phyloP scores from a whole-genome alignment of 2,888 invertebrate genomes.

The Archips xylosteana region DNA sequence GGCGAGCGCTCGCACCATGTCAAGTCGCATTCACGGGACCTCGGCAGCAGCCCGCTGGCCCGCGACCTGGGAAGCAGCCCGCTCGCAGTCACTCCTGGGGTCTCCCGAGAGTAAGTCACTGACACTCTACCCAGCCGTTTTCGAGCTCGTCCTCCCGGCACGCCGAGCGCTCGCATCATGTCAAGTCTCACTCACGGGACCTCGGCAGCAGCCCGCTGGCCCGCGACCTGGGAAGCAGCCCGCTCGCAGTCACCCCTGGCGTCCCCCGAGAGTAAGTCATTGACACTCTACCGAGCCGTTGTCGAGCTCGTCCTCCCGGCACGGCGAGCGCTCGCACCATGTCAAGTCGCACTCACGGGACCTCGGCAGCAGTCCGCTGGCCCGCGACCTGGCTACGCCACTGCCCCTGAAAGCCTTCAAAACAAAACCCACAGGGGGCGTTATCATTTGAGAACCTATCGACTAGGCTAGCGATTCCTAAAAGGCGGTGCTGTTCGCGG shows the following conservation, averaged over 20 bases:
- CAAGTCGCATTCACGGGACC: slow-evolving; percentile 79
- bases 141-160: slow-evolving; percentile 73
- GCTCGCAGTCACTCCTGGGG: slow-evolving; percentile 68
- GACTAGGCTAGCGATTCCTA: too few relatives aligned
- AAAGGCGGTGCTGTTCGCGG: too few relatives aligned
- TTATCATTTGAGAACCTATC: too few relatives aligned
- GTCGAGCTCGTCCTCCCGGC: slow-evolving; percentile 70
- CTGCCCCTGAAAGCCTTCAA: too few relatives aligned
- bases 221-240: slow-evolving; percentile 76
- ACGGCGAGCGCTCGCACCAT: slow-evolving; percentile 75
- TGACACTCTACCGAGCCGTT: background rate
- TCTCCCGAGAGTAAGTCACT: slow-evolving; percentile 74
- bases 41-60: slow-evolving; percentile 75
- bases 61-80: slow-evolving; percentile 78
- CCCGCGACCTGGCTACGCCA: too few relatives aligned
- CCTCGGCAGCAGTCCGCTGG: slow-evolving; percentile 73
- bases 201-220: slow-evolving; percentile 76
- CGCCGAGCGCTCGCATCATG: slow-evolving; percentile 75
- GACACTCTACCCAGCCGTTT: background rate
- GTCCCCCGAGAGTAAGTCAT: slow-evolving; percentile 75
- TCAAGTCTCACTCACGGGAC: slow-evolving; percentile 80
- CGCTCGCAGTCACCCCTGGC: slow-evolving; percentile 70
- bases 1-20: slow-evolving; percentile 77
- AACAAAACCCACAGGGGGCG: too few relatives aligned
- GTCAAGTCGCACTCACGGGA: slow-evolving; percentile 81